Evolutionary conservation across 2,888 invertebrate genomes (phyloP), one percentile per base, ranked within the genome.

Genomic region (Synanthedon tipuliformis): DNA sequence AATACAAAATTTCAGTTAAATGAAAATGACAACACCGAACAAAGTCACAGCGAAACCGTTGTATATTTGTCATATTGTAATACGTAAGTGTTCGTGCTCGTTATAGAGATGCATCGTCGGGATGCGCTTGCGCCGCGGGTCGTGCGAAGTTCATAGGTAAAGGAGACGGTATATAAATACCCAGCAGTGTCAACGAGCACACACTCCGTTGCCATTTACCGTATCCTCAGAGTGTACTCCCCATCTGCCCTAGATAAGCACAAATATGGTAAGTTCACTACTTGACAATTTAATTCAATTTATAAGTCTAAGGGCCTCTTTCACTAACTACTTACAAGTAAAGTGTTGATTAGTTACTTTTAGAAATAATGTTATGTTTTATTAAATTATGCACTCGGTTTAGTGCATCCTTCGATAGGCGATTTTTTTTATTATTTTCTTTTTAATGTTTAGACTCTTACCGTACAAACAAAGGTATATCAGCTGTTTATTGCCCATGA

Each of bases 121-220:
- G 83, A 83, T 80, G 78, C 71, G 68, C 75, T 57, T 58, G 64
- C 73, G 60, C 67, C 18, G 34, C 34, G 66, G 81, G 82, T 81
- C 80, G 78, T 66, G 66, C 78, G 78, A 85, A 84, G 86, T 86
- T 86, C 86, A 86, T 79, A 86, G 85, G 86, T 87, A 87, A 86
- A 78, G 74, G 71, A 69, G 70, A 61, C 65, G 69, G 77, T 86
- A 85, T 87, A 87, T 86, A 87, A 87, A 78, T 78, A 68, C 71
- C 72, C 71, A 75, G 73, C 83, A 66, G 77, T 87, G 82, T 81
- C 86, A 81, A 72, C 69, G 69, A 69, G 72, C 78, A 78, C 83
- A 83, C 73, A 83, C 71, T 71, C 67, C 69, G 72, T 64, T 69
- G 75, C 63, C 65, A 65, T 75, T 76, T 75, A 66, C 66, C 73